These are phyloP conservation scores for Peromyscus californicus DNA, from an alignment of 2,113 vertebrate species.

Conservation along the genomic window DNA sequence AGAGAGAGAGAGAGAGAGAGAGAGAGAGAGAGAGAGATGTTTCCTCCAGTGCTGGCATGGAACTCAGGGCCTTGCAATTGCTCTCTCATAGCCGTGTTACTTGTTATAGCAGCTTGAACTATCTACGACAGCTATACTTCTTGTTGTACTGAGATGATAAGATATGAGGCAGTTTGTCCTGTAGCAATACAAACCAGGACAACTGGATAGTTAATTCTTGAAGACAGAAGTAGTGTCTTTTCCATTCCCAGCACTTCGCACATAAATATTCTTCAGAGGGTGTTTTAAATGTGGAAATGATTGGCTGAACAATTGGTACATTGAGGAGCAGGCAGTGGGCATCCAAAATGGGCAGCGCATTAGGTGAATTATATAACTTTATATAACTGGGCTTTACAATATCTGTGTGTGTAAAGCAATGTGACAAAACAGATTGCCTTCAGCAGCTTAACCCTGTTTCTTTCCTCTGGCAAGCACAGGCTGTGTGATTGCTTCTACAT, in stretches of 20 bases:
- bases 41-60: not conserved
- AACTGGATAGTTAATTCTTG: not conserved
- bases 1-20: no score
- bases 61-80: not conserved
- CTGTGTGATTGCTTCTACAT: constrained; percentile 73
- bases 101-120: not conserved
- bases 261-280: not conserved
- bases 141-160: constrained; percentile 10
- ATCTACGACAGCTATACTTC: not conserved
- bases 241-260: not conserved
- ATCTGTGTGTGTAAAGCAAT: constrained; percentile 56
- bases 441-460: constrained; percentile 63
- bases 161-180: not conserved
- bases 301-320: constrained; percentile 11
- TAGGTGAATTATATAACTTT: constrained; percentile 54
- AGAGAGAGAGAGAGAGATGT: no score
- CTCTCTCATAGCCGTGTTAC: not conserved
- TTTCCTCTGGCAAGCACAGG: constrained; percentile 57
- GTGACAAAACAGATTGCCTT: constrained; percentile 54
- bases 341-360: not conserved
- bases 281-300: not conserved
- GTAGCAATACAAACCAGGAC: not conserved
- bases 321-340: not conserved
- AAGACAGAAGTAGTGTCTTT: not conserved
- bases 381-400: constrained; percentile 7